phyloP scores from a whole-genome alignment of 1,140 invertebrate genomes.

The Leptinotarsa defecta region DNA sequence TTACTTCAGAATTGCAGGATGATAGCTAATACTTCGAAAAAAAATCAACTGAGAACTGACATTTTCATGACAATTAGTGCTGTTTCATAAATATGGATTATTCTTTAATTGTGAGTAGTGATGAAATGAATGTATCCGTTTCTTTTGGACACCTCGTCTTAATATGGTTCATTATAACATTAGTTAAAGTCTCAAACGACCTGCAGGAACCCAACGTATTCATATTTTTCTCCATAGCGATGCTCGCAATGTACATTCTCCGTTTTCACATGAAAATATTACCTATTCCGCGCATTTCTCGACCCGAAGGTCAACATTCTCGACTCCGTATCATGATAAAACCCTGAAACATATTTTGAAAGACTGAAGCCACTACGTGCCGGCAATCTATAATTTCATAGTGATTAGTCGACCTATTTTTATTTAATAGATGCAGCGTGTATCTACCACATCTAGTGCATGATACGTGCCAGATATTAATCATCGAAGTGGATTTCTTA shows the following conservation, averaged over 20 bases:
- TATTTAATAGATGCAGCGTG: neutral
- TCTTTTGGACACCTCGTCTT: too few species aligned
- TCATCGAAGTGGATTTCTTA: neutral
- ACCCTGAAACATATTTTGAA: conserved; percentile 8
- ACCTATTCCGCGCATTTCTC: conserved; percentile 7
- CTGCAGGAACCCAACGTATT: neutral
- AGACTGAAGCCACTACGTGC: neutral
- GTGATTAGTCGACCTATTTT: conserved; percentile 8
- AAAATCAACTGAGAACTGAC: too few species aligned
- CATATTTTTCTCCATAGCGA: neutral
- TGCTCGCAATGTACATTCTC: neutral
- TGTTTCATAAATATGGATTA: too few species aligned
- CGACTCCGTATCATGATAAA: neutral
- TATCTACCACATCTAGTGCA: conserved; percentile 2
- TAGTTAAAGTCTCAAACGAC: too few species aligned
- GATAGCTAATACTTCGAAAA: too few species aligned
- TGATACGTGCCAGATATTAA: conserved; percentile 6
- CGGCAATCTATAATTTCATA: neutral
- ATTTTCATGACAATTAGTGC: too few species aligned
- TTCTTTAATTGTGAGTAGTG: too few species aligned
- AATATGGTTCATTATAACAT: too few species aligned
- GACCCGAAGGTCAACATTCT: conserved; percentile 7
- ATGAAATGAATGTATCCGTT: too few species aligned
- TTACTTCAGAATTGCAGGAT: too few species aligned
- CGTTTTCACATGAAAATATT: conserved; percentile 6